These are phyloP conservation scores for Calyptomena viridis DNA, from an alignment of 2,113 vertebrate genomes.

Conservation along the genomic window DNA sequence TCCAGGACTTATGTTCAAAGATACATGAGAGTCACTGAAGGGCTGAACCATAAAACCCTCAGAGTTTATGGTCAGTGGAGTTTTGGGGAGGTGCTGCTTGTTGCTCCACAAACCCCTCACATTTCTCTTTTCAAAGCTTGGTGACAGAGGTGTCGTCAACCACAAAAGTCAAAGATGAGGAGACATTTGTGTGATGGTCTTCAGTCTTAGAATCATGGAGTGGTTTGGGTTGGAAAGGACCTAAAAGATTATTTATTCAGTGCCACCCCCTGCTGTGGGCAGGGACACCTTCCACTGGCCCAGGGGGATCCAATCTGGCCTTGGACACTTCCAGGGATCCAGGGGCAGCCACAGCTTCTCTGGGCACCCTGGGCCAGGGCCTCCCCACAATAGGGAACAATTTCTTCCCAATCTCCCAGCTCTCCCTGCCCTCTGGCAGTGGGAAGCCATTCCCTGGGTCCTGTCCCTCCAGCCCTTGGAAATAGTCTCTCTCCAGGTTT, in stretches of 20 bases:
- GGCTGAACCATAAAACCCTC: no score
- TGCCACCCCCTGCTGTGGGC: neutral
- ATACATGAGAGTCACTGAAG: neutral
- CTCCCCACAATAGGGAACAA: neutral
- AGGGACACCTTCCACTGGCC: neutral
- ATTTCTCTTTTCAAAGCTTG: neutral
- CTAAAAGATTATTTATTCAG: neutral
- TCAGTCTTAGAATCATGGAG: no score
- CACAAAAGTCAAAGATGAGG: neutral
- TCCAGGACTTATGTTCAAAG: neutral
- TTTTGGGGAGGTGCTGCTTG: neutral
- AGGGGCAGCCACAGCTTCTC: neutral
- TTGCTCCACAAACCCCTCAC: neutral
- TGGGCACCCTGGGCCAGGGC: neutral
- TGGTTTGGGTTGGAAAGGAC: neutral
- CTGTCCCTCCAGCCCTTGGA: no score
- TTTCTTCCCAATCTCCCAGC: neutral
- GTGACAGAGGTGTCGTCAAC: neutral
- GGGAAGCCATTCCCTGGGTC: no score
- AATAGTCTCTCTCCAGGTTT: neutral
- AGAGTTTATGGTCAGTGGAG: neutral
- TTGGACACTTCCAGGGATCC: neutral
- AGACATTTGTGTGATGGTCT: fast-evolving
- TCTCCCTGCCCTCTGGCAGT: no score
- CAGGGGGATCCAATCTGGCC: neutral